A percentile compares a stretch with the other conserved stretches of the same genome.
Conservation (phyloP, 2,888 invertebrate genomes). For the Acrobasis consociella region DNA sequence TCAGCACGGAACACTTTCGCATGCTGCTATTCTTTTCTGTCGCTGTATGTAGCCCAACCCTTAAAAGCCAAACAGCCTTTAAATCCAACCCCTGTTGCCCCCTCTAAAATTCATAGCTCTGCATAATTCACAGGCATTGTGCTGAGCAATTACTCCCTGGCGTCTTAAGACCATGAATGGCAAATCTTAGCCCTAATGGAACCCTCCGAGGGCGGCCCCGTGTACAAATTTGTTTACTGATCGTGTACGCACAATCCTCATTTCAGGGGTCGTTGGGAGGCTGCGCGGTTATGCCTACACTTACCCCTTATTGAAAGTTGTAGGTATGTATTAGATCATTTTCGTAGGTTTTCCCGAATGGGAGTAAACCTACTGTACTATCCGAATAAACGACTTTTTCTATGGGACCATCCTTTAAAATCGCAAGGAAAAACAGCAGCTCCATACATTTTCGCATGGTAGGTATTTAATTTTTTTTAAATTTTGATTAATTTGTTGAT, state of each 20-base stretch:
- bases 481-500: too few relatives aligned
- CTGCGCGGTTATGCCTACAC: not conserved
- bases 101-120: conserved; percentile 35
- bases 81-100: conserved; percentile 35
- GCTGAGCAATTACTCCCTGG: conserved; percentile 43
- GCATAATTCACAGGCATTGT: conserved; percentile 58
- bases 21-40: too few relatives aligned
- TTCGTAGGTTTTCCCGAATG: too few relatives aligned
- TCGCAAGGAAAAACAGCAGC: too few relatives aligned
- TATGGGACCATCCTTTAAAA: too few relatives aligned
- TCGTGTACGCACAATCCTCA: conserved; percentile 49
- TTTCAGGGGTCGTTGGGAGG: conserved; percentile 38
- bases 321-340: too few relatives aligned
- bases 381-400: too few relatives aligned
- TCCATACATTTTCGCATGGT: too few relatives aligned
- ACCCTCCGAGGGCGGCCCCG: conserved; percentile 55
- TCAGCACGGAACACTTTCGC: too few relatives aligned
- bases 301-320: not conserved
- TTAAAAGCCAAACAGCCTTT: not conserved
- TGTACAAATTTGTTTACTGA: conserved; percentile 81
- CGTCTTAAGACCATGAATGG: conserved; percentile 68
- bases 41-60: too few relatives aligned
- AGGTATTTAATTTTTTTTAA: too few relatives aligned
- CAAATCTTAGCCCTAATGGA: conserved; percentile 65
- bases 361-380: too few relatives aligned